A percentile compares a stretch with the other conserved stretches of the same genome.
phyloP scores from a whole-genome alignment of 2,797 vertebrate species.

The Squalus acanthias region DNA sequence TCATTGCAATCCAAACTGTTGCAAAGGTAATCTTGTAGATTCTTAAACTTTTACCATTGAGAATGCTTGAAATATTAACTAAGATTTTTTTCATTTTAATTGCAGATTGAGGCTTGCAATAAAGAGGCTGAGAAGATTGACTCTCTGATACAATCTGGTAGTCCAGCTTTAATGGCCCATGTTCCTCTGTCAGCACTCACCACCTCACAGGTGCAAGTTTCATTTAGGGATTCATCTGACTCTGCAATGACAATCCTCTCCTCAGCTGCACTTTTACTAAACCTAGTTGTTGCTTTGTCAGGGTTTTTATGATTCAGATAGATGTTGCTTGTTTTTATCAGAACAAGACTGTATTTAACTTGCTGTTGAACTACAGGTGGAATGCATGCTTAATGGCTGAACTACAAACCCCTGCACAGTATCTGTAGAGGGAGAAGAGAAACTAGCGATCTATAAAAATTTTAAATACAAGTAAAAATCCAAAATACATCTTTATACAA shows the following conservation, averaged over 20 bases:
- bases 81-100: not conserved
- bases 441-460: not conserved
- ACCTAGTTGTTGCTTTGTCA: slow-evolving; percentile 48
- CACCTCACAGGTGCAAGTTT: slow-evolving; percentile 73
- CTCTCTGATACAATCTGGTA: slow-evolving; percentile 89
- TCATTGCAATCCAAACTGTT: slow-evolving; percentile 34
- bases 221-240: slow-evolving; percentile 63
- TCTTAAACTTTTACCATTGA: not conserved
- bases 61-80: not conserved
- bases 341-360: slow-evolving; percentile 7
- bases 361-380: slow-evolving; percentile 9
- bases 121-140: slow-evolving; percentile 97
- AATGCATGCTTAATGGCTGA: slow-evolving; percentile 15
- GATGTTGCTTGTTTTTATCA: not conserved
- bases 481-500: slow-evolving; percentile 30
- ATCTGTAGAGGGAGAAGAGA: not conserved
- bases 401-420: not conserved
- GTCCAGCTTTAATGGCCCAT: slow-evolving; percentile 82
- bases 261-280: slow-evolving; percentile 47
- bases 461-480: slow-evolving; percentile 25
- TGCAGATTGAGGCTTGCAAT: slow-evolving; percentile 91
- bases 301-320: slow-evolving; percentile 26
- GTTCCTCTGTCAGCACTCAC: slow-evolving; percentile 88
- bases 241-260: slow-evolving; percentile 38
- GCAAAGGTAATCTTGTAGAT: not conserved